Evolutionary conservation across 2,888 invertebrate genomes (phyloP).

Genomic region (Digitonthophagus gazella): DNA sequence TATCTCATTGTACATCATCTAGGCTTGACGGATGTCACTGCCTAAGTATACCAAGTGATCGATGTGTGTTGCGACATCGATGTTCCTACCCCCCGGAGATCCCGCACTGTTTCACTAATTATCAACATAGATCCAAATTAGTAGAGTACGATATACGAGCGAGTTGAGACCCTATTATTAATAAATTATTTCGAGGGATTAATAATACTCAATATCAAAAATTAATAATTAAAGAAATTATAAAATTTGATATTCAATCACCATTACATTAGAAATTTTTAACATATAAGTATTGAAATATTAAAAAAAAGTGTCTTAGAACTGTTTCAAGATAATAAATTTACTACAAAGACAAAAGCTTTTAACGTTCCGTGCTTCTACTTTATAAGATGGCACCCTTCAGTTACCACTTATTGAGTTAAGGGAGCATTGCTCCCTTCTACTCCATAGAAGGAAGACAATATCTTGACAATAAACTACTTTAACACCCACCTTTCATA

Average conservation of each 20-base stretch:
- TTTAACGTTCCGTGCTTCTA: neutral
- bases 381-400: neutral
- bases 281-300: too few species aligned
- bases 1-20: neutral
- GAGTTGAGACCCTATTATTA: neutral
- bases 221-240: too few species aligned
- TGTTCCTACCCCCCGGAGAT: neutral
- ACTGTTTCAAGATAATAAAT: neutral
- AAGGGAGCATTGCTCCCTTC: neutral
- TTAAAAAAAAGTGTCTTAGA: too few species aligned
- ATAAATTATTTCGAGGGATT: neutral
- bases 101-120: neutral
- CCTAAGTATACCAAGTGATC: neutral
- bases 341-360: neutral
- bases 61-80: neutral
- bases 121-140: neutral
- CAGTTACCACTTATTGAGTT: neutral
- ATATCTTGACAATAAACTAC: neutral
- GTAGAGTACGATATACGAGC: neutral
- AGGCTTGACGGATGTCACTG: neutral
- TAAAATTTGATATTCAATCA: too few species aligned
- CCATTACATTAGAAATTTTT: too few species aligned
- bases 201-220: too few species aligned
- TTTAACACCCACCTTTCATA: neutral
- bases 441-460: neutral